Base-by-base conservation (phyloP, 2,888 invertebrate genomes). In the Drosophila suboccidentalis region DNA sequence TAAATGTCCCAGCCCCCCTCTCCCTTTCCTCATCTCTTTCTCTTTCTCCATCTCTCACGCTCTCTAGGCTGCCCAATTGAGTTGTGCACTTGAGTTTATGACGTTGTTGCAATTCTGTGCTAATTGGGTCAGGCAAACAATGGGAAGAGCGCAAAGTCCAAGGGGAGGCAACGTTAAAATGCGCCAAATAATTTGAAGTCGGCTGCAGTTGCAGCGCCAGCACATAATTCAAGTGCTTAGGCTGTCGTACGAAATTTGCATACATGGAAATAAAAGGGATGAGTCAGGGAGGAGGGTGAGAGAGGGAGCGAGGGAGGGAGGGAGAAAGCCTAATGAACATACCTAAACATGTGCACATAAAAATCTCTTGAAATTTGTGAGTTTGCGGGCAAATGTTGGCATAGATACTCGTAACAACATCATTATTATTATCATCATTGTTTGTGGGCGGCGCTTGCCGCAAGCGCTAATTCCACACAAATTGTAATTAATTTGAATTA, bases 401-500 rank as follows among this genome's bases (percentile, higher is more conserved):
- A 49, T 38, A 63, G 70, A 53, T 63, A 29, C 29, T 29, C 29
- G 29, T 29, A 59, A 51, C 43, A 57, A 22, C 59, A 39, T 58
- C 44, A 38, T 76, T 9, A 51, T 54, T 1, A 50, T 49, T 29
- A 73, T 54, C 38, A 63, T 59, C 38, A 66, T 63, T 44, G 63
- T 47, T 57, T 64, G 73, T 65, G 65, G 64, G 65, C 63, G 63
- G 60, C 70, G 59, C 68, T 74, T 77, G 82, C 82, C 88, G 66
- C 89, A 85, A 78, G 87, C 87, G 71, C 80, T 87, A 89, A 90
- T 89, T 79, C 80, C 85, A 82, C 75, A 89, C 87, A 90, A 87
- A 89, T 87, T 87, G 90, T 87, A 89, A 89, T 90, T 90, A 90
- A 90, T 89, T 89, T 90, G 85, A 89, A 89, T 89, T 89, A 87